Conservation (phyloP, 2,113 vertebrate species). For the Pseudolaguvia tuberculata region DNA sequence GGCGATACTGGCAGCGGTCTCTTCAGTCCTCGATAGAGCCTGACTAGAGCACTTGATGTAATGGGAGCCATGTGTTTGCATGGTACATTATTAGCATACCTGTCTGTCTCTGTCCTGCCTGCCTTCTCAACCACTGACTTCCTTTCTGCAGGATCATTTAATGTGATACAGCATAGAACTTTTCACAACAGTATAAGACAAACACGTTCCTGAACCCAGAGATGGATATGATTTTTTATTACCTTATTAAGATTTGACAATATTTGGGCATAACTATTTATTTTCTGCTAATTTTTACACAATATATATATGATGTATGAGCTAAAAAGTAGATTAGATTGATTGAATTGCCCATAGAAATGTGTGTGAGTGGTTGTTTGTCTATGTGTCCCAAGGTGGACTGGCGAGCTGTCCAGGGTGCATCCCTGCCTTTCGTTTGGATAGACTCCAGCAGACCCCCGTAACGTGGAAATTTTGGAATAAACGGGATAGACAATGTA, state of each 20-base stretch:
- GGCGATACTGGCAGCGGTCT: conserved; percentile 43
- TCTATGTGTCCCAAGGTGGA: no score
- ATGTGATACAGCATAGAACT: conserved; percentile 17
- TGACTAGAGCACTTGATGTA: conserved; percentile 44
- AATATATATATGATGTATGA: no score
- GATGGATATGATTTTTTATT: conserved; percentile 37
- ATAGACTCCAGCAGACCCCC: no score
- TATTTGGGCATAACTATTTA: not conserved
- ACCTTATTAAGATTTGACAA: conserved; percentile 26
- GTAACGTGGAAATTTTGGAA: no score
- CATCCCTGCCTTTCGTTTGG: no score
- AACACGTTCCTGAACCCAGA: conserved; percentile 27
- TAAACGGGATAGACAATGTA: no score
- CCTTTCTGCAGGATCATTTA: conserved; percentile 42
- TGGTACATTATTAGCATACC: conserved; percentile 54
- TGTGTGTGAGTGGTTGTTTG: no score
- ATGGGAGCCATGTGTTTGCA: conserved; percentile 54
- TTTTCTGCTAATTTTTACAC: no score
- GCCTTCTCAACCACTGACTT: conserved; percentile 26
- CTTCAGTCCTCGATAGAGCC: conserved; percentile 28
- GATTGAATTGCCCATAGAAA: no score
- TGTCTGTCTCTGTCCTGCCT: conserved; percentile 45
- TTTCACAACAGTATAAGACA: conserved; percentile 25
- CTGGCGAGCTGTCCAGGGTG: no score
- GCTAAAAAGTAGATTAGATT: no score